Conservation (phyloP, 2,888 invertebrate genomes). For the Leptodirus hochenwartii region DNA sequence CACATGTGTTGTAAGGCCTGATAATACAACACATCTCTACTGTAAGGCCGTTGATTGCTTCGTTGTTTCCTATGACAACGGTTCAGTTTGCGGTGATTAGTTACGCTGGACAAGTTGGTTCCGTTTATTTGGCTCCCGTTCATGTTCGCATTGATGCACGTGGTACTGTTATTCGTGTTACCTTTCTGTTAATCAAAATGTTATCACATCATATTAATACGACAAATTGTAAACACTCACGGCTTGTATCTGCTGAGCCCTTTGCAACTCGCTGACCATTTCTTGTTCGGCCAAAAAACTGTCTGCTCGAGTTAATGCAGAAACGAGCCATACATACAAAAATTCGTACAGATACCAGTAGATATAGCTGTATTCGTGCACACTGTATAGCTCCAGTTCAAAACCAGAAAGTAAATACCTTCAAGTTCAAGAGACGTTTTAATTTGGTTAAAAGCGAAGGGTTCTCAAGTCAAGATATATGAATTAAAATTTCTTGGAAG, state of each 20-base stretch:
- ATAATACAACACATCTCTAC: conserved; percentile 68
- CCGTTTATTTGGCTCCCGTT: too few species aligned
- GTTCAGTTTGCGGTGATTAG: too few species aligned
- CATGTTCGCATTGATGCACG: conserved; percentile 21
- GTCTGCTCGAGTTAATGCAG: conserved; percentile 78
- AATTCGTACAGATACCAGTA: conserved; percentile 95
- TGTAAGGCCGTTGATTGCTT: conserved; percentile 60
- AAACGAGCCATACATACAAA: conserved; percentile 83
- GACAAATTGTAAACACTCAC: too few species aligned
- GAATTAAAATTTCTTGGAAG: too few species aligned
- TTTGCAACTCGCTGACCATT: conserved; percentile 28
- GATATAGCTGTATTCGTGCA: conserved; percentile 91
- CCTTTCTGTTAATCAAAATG: too few species aligned
- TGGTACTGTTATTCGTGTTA: conserved; percentile 45
- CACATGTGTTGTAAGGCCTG: conserved; percentile 89
- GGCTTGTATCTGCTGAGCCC: too few species aligned
- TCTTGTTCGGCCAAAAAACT: conserved; percentile 56
- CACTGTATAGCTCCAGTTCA: conserved; percentile 87
- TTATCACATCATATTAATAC: too few species aligned
- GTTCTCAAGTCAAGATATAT: too few species aligned
- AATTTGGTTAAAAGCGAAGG: too few species aligned
- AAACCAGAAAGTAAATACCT: conserved; percentile 85
- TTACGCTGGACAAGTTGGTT: too few species aligned
- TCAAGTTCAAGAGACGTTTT: too few species aligned
- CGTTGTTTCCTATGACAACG: too few species aligned